Conservation (phyloP, 2,888 invertebrate genomes). For the Galeopsomyia nigrocyanea region DNA sequence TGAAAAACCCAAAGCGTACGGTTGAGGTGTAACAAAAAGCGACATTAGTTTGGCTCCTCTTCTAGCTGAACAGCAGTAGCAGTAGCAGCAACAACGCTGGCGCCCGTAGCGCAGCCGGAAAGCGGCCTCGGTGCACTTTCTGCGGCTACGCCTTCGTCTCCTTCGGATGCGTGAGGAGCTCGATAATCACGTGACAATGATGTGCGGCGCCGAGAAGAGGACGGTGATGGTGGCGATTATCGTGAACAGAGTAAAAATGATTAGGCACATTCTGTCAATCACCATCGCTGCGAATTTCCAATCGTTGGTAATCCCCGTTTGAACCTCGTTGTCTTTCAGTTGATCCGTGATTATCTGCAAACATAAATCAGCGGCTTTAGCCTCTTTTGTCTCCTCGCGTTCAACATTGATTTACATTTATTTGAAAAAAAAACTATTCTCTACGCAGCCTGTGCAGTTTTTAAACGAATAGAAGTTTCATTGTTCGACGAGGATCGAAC, state of each 20-base stretch:
- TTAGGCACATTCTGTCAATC: conserved; percentile 99
- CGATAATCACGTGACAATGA: conserved; percentile 83
- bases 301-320: conserved; percentile 94
- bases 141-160: conserved; percentile 32
- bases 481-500: no score
- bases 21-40: conserved; percentile 49
- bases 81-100: conserved; percentile 8
- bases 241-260: conserved; percentile 98
- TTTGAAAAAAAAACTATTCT: no score
- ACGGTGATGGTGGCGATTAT: conserved; percentile 97
- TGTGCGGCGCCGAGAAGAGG: conserved; percentile 96
- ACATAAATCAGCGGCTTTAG: conserved; percentile 13
- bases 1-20: conserved; percentile 34
- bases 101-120: conserved; percentile 23
- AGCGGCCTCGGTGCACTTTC: conserved; percentile 57
- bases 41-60: conserved; percentile 47
- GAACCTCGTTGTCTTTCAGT: conserved; percentile 95
- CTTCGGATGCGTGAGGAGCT: conserved; percentile 32
- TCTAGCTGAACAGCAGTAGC: conserved; percentile 37
- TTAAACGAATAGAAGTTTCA: no score
- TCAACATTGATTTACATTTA: no score
- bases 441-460: no score
- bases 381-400: no score
- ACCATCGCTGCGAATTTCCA: conserved; percentile 99
- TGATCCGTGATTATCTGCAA: conserved; percentile 77